phyloP scores from a whole-genome alignment of 2,797 vertebrate genomes.

The Passerculus sandwichensis region DNA sequence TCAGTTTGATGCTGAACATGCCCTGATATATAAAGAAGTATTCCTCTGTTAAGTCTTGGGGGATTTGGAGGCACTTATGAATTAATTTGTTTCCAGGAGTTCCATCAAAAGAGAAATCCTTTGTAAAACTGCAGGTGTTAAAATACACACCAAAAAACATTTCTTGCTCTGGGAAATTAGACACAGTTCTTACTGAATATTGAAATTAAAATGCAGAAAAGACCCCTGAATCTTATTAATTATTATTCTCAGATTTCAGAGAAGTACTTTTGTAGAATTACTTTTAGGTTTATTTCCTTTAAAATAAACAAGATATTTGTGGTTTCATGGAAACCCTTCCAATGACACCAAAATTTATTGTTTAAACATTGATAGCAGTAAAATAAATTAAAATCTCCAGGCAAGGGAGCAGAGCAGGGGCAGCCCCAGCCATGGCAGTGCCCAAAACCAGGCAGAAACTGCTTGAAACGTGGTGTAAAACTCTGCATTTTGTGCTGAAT shows the following conservation, averaged over 20 bases:
- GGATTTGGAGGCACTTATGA: not conserved
- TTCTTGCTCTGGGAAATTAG: not conserved
- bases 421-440: not conserved
- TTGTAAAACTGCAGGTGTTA: not conserved
- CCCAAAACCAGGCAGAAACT: not conserved
- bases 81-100: slow-evolving; percentile 27
- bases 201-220: not conserved
- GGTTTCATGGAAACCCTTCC: not conserved
- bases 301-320: not conserved
- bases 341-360: not conserved
- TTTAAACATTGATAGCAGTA: not conserved
- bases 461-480: not conserved
- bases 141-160: not conserved
- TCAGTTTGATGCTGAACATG: not conserved
- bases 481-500: not conserved
- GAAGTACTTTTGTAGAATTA: not conserved
- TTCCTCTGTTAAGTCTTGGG: not conserved
- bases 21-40: not conserved
- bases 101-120: slow-evolving; percentile 14
- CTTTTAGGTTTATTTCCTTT: not conserved
- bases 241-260: not conserved
- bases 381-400: not conserved
- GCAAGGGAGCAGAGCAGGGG: not conserved
- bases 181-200: not conserved
- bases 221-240: not conserved